Evolutionary conservation across 1,140 invertebrate species (phyloP).

Genomic region (Drosophila ironensis): DNA sequence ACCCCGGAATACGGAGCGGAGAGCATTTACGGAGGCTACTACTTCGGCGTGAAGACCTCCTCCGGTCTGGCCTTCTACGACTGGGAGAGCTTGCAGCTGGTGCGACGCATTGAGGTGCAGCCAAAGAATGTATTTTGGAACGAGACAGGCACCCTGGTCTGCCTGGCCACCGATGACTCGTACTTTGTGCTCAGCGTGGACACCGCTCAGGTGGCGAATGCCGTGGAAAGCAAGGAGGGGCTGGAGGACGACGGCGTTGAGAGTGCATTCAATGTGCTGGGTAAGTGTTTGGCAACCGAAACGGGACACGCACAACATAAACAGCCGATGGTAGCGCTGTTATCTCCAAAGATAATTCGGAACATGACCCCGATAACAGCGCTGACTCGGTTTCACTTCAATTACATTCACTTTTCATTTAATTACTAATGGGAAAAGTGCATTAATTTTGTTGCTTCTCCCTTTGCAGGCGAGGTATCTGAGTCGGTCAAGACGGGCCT

Average conservation of each 20-base stretch:
- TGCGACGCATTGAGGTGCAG: constrained; percentile 87
- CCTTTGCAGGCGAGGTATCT: constrained; percentile 86
- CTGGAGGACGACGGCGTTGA: constrained; percentile 97
- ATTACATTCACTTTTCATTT: neutral
- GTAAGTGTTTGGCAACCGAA: too few relatives aligned
- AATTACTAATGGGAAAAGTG: neutral
- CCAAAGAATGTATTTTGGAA: constrained; percentile 96
- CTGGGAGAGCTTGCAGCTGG: constrained; percentile 96
- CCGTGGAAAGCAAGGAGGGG: constrained; percentile 88
- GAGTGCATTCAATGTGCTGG: constrained; percentile 95
- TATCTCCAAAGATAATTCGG: neutral
- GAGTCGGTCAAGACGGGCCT: constrained; percentile 97
- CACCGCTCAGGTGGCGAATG: constrained; percentile 88
- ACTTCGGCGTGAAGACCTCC: constrained; percentile 96
- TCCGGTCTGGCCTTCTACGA: constrained; percentile 97
- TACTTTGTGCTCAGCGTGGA: constrained; percentile 98
- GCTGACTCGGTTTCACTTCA: neutral
- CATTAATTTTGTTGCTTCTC: neutral
- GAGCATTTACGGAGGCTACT: constrained; percentile 97
- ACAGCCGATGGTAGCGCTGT: neutral
- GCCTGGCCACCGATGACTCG: constrained; percentile 96
- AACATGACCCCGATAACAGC: neutral
- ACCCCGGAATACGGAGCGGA: constrained; percentile 98
- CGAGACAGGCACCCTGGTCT: constrained; percentile 96
- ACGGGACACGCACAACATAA: too few relatives aligned